These are phyloP conservation scores for Drosophila nr. medialis DNA, from an alignment of 2,888 invertebrate species.

Conservation along the genomic window DNA sequence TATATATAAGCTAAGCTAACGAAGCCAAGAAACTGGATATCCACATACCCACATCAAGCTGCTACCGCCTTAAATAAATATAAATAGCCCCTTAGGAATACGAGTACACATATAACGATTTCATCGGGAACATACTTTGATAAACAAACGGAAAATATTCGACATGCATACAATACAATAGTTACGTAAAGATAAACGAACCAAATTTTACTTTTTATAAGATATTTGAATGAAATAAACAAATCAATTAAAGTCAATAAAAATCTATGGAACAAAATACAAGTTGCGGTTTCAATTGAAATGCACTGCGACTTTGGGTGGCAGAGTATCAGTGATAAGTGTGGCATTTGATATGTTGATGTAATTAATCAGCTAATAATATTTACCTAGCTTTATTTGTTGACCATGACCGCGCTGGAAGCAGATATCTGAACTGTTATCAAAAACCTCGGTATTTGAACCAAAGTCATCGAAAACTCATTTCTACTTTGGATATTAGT, in stretches of 20 bases:
- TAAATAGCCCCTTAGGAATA: constrained; percentile 45
- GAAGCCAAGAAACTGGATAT: constrained; percentile 30
- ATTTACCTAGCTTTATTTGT: background rate
- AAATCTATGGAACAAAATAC: constrained; percentile 38
- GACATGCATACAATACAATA: constrained; percentile 57
- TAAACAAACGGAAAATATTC: constrained; percentile 54
- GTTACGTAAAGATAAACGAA: constrained; percentile 64
- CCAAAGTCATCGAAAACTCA: background rate
- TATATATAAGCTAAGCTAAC: constrained; percentile 9
- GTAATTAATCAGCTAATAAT: background rate
- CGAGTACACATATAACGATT: constrained; percentile 41
- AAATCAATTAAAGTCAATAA: constrained; percentile 63
- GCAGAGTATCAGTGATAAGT: background rate
- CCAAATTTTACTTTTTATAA: constrained; percentile 76
- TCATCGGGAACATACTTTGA: constrained; percentile 68
- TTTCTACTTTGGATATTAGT: background rate
- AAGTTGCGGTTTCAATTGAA: background rate
- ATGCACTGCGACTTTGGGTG: too few relatives aligned
- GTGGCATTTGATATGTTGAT: background rate
- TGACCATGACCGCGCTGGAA: background rate
- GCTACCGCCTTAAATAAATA: constrained; percentile 55
- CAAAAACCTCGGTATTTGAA: background rate
- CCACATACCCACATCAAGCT: constrained; percentile 21
- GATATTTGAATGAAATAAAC: constrained; percentile 71
- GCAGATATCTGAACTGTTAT: background rate